Percentiles rank a stretch among this genome's conserved stretches.
phyloP scores from a whole-genome alignment of 92 coral and sea anemone species.

The Epizoanthus ramosus region DNA sequence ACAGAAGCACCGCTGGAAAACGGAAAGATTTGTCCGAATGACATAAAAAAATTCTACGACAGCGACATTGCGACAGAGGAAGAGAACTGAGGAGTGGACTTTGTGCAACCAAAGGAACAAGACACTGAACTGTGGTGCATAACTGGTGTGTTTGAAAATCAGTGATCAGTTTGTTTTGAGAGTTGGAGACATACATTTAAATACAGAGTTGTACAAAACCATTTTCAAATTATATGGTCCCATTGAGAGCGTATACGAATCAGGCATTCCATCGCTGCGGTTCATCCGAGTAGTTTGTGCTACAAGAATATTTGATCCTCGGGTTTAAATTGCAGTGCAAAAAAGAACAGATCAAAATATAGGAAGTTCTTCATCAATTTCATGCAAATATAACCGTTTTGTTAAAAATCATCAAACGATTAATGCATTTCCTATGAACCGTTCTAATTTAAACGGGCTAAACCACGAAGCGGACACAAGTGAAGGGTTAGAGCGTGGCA shows the following conservation, averaged over 20 bases:
- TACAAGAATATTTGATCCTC: too few species aligned
- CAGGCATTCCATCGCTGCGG: too few species aligned
- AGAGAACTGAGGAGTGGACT: conserved; percentile 1
- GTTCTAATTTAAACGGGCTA: not conserved
- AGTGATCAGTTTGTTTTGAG: too few species aligned
- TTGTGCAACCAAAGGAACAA: not conserved
- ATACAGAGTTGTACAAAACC: too few species aligned
- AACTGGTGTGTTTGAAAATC: not conserved
- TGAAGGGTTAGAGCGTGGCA: not conserved
- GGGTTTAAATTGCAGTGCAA: too few species aligned
- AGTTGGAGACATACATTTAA: too few species aligned
- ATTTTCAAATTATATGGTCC: too few species aligned
- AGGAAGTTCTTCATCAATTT: not conserved
- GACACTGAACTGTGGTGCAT: not conserved
- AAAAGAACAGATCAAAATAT: too few species aligned
- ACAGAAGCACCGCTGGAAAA: conserved; percentile 68
- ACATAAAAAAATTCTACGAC: conserved; percentile 71
- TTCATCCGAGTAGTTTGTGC: too few species aligned
- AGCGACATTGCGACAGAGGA: conserved; percentile 38
- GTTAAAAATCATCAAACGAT: not conserved
- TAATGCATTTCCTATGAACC: not conserved
- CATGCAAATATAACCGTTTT: not conserved
- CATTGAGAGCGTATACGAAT: too few species aligned
- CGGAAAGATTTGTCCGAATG: conserved; percentile 66
- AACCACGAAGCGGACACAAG: conserved; percentile 3